Evolutionary conservation across 53 echinoderm and acorn worm species (phyloP).

Genomic region (Pentamera pediparva): DNA sequence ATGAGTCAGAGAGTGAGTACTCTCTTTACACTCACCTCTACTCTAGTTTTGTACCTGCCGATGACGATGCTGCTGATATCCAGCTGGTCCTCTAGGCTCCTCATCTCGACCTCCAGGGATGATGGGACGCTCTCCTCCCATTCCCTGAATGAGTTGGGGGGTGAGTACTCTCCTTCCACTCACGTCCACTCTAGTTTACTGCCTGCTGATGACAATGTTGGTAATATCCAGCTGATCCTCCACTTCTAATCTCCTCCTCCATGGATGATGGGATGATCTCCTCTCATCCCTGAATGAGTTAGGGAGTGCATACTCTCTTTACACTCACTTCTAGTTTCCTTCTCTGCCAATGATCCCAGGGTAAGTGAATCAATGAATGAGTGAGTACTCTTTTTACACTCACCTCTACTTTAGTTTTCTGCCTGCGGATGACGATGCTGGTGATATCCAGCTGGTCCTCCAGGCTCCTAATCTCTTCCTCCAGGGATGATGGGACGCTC

Average conservation of each 20-base stretch:
- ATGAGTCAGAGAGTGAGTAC: too few species aligned
- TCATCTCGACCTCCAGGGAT: constrained; percentile 45
- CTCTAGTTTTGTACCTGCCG: constrained; percentile 81
- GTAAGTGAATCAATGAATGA: too few species aligned
- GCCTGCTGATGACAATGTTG: constrained; percentile 78
- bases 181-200: constrained; percentile 86
- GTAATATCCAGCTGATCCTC: constrained; percentile 82
- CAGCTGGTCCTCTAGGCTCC: constrained; percentile 55
- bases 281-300: too few species aligned
- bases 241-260: constrained; percentile 48
- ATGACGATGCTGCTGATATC: constrained; percentile 87
- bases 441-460: constrained; percentile 82
- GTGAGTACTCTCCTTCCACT: too few species aligned
- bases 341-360: too few species aligned
- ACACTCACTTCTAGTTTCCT: too few species aligned
- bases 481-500: constrained; percentile 23
- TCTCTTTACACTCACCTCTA: constrained; percentile 82
- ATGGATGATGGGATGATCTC: constrained; percentile 16
- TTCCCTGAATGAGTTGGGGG: too few species aligned
- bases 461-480: constrained; percentile 48
- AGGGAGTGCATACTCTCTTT: too few species aligned
- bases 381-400: too few species aligned
- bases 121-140: constrained; percentile 29
- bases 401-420: constrained; percentile 87
- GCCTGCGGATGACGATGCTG: constrained; percentile 78